These are phyloP conservation scores for Norana najaformis DNA, from an alignment of 2,888 invertebrate genomes.

Conservation along the genomic window DNA sequence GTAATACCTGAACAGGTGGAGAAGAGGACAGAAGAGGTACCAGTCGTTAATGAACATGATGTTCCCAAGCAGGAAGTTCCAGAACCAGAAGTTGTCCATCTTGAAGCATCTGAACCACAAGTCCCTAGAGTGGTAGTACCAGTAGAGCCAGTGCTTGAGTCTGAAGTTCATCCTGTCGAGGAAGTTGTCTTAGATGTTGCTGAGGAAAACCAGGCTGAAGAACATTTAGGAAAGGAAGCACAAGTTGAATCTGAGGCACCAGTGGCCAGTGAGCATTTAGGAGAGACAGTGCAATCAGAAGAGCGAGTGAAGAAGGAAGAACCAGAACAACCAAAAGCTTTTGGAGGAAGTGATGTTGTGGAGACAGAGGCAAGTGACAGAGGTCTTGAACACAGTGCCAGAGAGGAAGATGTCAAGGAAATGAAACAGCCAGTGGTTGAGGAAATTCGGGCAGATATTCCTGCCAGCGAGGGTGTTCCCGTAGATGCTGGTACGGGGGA, in stretches of 20 bases:
- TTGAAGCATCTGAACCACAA: not conserved
- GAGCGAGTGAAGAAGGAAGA: not conserved
- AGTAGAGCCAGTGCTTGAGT: not conserved
- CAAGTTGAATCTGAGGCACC: too few relatives aligned
- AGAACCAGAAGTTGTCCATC: not conserved
- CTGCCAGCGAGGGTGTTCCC: not conserved
- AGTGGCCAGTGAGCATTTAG: too few relatives aligned
- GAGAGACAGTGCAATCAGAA: too few relatives aligned
- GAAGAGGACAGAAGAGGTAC: not conserved
- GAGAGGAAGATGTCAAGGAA: not conserved
- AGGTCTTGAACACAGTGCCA: not conserved
- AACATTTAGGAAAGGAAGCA: too few relatives aligned
- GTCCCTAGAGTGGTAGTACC: not conserved
- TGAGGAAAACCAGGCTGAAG: too few relatives aligned
- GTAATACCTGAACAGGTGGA: not conserved
- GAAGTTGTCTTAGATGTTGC: not conserved
- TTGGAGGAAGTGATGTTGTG: not conserved
- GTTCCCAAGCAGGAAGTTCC: conserved; percentile 2
- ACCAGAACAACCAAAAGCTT: not conserved
- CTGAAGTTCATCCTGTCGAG: not conserved
- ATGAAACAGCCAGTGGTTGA: not conserved
- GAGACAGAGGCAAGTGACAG: not conserved
- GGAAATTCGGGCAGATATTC: not conserved
- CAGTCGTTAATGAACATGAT: not conserved
- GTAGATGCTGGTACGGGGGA: not conserved